Evolutionary conservation across 2,888 invertebrate genomes (phyloP).

Genomic region (Thymelicus sylvestris): DNA sequence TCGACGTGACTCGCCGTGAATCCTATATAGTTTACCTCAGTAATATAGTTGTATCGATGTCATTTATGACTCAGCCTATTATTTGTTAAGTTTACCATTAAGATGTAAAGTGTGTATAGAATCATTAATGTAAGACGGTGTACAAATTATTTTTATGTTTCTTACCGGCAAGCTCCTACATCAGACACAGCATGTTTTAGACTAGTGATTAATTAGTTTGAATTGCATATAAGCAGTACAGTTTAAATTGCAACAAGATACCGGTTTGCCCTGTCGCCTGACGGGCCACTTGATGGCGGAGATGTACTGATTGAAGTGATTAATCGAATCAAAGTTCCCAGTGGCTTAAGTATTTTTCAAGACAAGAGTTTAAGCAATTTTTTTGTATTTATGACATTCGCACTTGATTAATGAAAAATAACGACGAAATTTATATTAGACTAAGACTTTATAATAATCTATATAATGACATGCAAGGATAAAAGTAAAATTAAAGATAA

Average conservation of each 20-base stretch:
- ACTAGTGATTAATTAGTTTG: constrained; percentile 55
- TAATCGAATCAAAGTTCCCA: neutral
- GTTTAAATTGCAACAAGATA: constrained; percentile 39
- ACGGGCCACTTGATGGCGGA: constrained; percentile 12
- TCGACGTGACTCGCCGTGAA: constrained; percentile 66
- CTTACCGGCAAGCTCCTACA: constrained; percentile 40
- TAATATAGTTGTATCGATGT: constrained; percentile 78
- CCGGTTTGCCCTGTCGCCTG: constrained; percentile 56
- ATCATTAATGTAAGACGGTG: constrained; percentile 68
- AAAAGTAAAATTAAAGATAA: too few relatives aligned
- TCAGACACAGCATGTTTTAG: constrained; percentile 24
- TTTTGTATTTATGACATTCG: too few relatives aligned
- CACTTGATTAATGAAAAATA: neutral
- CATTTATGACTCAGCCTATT: constrained; percentile 83
- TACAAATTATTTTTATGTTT: constrained; percentile 73
- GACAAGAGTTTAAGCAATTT: too few relatives aligned
- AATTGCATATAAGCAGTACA: constrained; percentile 47
- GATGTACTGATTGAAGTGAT: constrained; percentile 22
- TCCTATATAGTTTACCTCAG: constrained; percentile 83
- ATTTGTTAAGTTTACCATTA: constrained; percentile 78
- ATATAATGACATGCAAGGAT: too few relatives aligned
- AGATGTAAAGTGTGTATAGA: constrained; percentile 77
- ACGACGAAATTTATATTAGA: too few relatives aligned
- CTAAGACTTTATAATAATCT: too few relatives aligned
- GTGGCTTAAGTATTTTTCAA: too few relatives aligned